phyloP scores from a whole-genome alignment of 2,888 invertebrate genomes.

The Neoitamus cyanurus region DNA sequence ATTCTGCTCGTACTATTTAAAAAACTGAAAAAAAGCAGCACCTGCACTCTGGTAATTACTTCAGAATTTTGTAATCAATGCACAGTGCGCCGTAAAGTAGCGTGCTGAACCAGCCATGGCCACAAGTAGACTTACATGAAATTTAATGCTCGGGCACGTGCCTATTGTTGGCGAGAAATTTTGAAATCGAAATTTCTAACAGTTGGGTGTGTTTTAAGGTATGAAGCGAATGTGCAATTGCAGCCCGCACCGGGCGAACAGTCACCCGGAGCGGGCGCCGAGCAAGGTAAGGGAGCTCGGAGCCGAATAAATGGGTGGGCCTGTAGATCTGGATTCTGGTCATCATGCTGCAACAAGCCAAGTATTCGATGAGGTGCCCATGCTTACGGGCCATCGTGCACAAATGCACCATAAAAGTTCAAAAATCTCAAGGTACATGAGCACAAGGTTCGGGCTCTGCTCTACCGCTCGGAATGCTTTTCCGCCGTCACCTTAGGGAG shows the following conservation, averaged over 20 bases:
- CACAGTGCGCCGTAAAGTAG: neutral
- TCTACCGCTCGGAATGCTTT: neutral
- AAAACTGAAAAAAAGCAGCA: neutral
- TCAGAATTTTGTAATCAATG: slow-evolving; percentile 18
- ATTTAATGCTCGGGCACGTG: slow-evolving; percentile 27
- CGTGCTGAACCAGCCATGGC: slow-evolving; percentile 3
- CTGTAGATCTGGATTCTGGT: neutral
- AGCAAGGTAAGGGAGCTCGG: no score
- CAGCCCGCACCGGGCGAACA: neutral
- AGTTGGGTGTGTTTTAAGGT: slow-evolving; percentile 6
- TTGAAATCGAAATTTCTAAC: slow-evolving; percentile 34
- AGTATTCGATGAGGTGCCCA: neutral
- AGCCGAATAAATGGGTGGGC: neutral
- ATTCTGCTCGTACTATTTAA: neutral
- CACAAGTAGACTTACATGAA: slow-evolving; percentile 4
- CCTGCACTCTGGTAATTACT: slow-evolving; percentile 21
- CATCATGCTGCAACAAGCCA: neutral
- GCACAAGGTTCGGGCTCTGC: neutral
- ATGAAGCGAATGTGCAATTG: slow-evolving; percentile 19
- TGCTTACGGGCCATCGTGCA: neutral
- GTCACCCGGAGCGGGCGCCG: no score
- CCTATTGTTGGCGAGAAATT: slow-evolving; percentile 33
- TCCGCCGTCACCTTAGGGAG: neutral
- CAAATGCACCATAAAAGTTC: neutral
- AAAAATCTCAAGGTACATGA: neutral